Evolutionary conservation across 2,888 invertebrate species (phyloP), one percentile per base, ranked within the genome.

Genomic region (Folsomia manolachei): DNA sequence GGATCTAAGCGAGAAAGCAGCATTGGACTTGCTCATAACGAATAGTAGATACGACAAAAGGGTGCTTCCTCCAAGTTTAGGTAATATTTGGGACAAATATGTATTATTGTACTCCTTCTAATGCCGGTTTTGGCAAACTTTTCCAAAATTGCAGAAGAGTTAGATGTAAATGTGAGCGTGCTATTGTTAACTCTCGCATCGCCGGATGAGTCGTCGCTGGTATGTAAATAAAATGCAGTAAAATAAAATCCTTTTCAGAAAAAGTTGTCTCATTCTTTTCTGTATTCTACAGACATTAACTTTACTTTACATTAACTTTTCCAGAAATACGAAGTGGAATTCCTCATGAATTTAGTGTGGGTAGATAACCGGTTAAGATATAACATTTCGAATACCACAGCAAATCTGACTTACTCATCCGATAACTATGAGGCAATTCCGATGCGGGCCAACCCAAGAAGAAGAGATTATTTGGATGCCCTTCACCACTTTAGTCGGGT

Each of bases 271-370:
- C 39, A 39, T 9, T 39, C 14, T 9, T 39, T 39, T 9, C 4
- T 39, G 39, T 14, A 39, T 39, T 9, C 14, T 9, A 39, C 14
- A 9, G 39, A 39, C 14, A 4, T 39, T 9, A 39, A 39, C 14
- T 39, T 9, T 39, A 9, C 14, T 39, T 39, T 14, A 14, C 60
- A 61, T 60, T 4, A 11, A 60, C 21, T 24, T 19, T 65, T 67
- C 11, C 87, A 95, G 94, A 95, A 95, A 92, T 95, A 95, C 87
- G 95, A 95, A 86, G 94, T 95, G 83, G 95, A 95, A 85, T 95
- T 95, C 85, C 88, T 95, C 80, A 89, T 95, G 82, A 93, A 95
- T 84, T 94, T 95, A 85, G 93, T 93, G 86, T 95, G 95, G 95
- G 90, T 90, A 85, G 95, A 95, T 85, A 93, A 93, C 61, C 89